phyloP scores from a whole-genome alignment of 1,140 invertebrate genomes.

The Bacillus rossius region DNA sequence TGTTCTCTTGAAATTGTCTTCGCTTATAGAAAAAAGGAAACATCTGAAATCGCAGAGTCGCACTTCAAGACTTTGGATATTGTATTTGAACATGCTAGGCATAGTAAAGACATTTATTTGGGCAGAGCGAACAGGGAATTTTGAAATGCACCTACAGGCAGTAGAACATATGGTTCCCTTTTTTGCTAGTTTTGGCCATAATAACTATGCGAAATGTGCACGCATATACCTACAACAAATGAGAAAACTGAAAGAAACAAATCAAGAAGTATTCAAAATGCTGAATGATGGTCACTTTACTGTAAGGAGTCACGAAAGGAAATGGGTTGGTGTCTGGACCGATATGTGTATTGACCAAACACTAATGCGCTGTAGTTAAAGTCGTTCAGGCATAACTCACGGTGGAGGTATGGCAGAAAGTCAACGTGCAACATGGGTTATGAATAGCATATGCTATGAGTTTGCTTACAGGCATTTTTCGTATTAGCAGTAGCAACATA shows the following conservation, averaged over 20 bases:
- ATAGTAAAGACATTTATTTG: too few species aligned
- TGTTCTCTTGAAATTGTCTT: too few species aligned
- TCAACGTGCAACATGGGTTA: conserved; percentile 1
- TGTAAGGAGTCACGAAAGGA: background rate
- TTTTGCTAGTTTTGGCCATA: too few species aligned
- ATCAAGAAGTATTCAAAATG: too few species aligned
- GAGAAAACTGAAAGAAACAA: conserved; percentile 8
- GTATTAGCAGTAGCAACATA: background rate
- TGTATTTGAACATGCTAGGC: too few species aligned
- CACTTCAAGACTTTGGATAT: too few species aligned
- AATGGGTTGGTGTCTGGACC: conserved; percentile 2
- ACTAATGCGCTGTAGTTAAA: conserved; percentile 2
- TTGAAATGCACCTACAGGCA: too few species aligned
- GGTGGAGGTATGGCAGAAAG: conserved; percentile 9
- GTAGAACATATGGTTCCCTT: too few species aligned
- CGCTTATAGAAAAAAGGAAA: too few species aligned
- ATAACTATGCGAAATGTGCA: conserved; percentile 32
- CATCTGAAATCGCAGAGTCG: too few species aligned
- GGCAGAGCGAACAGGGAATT: too few species aligned
- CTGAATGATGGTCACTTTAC: background rate
- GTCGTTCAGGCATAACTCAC: conserved; percentile 7
- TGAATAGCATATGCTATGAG: conserved; percentile 5
- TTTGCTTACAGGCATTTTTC: background rate
- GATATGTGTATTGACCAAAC: conserved; percentile 11
- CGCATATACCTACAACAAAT: conserved; percentile 43